Conservation (phyloP, 2,888 invertebrate species). For the Cheilosia grossa region DNA sequence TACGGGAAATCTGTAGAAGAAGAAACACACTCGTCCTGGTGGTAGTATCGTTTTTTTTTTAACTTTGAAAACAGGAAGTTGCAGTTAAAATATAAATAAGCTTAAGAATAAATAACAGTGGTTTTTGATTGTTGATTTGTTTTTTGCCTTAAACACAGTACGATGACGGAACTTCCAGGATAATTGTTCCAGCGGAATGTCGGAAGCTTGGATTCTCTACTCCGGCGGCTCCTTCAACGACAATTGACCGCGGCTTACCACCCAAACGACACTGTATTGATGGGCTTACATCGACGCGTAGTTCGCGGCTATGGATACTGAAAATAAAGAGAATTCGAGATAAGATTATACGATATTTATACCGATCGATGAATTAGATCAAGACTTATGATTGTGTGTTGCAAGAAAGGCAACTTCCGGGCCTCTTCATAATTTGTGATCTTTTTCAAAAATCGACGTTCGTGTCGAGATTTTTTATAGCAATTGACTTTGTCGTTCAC, state of each 20-base stretch:
- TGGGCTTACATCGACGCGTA: conserved; percentile 89
- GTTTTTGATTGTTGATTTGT: conserved; percentile 23
- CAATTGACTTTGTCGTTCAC: no score
- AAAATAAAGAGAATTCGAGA: conserved; percentile 49
- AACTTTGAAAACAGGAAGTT: conserved; percentile 28
- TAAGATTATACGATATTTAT: no score
- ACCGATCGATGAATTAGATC: no score
- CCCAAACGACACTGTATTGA: conserved; percentile 93
- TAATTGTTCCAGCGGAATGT: conserved; percentile 80
- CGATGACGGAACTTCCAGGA: conserved; percentile 82
- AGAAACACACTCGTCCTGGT: conserved; percentile 16
- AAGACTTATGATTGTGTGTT: no score
- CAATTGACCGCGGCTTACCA: conserved; percentile 86
- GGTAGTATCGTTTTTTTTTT: conserved; percentile 27
- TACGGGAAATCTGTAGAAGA: conserved; percentile 5
- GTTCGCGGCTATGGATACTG: conserved; percentile 88
- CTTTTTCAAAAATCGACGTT: no score
- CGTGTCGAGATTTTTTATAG: no score
- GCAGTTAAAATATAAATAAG: conserved; percentile 55
- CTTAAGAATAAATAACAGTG: conserved; percentile 72
- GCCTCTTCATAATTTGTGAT: no score
- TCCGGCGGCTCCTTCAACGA: conserved; percentile 81
- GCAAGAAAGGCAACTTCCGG: no score
- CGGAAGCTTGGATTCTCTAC: conserved; percentile 82
- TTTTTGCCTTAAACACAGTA: conserved; percentile 79